Conservation (phyloP, 1,140 invertebrate genomes). For the Caenorhabditis brenneri region DNA sequence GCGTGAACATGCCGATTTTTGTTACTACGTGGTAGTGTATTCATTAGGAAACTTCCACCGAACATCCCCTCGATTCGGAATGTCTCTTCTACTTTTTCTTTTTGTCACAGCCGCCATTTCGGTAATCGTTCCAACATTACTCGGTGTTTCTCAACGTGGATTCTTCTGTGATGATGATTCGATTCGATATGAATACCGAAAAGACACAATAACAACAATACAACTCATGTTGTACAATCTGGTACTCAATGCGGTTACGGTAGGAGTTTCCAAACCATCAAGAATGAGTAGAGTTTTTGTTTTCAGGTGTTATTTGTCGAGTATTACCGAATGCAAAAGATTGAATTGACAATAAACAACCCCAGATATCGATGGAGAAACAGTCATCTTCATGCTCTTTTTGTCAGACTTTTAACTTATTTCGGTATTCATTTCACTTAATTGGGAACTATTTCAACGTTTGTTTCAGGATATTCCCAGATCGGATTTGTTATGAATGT, state of each 20-base stretch:
- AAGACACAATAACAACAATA: slow-evolving; percentile 78
- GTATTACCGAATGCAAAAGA: slow-evolving; percentile 26
- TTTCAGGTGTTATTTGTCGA: slow-evolving; percentile 44
- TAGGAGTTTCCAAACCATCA: background rate
- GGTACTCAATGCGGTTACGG: background rate
- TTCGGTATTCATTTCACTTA: slow-evolving; percentile 45
- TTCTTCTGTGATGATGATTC: slow-evolving; percentile 94
- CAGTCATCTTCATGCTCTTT: slow-evolving; percentile 13
- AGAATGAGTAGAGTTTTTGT: background rate
- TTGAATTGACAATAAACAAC: background rate
- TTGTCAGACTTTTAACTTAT: slow-evolving; percentile 39
- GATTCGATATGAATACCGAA: slow-evolving; percentile 79
- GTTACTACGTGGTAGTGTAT: background rate
- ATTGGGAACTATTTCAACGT: background rate
- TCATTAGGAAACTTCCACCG: background rate
- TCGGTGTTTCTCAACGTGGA: slow-evolving; percentile 81
- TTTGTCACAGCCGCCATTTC: slow-evolving; percentile 24
- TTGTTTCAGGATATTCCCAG: slow-evolving; percentile 46
- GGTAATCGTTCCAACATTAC: slow-evolving; percentile 28
- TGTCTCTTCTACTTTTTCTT: background rate
- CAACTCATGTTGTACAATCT: slow-evolving; percentile 73
- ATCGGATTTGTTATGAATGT: slow-evolving; percentile 41
- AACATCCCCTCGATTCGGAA: background rate
- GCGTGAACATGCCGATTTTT: background rate
- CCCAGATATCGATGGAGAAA: slow-evolving; percentile 44